These are phyloP conservation scores for Pterois miles DNA, from an alignment of 2,797 vertebrate genomes.

Conservation along the genomic window DNA sequence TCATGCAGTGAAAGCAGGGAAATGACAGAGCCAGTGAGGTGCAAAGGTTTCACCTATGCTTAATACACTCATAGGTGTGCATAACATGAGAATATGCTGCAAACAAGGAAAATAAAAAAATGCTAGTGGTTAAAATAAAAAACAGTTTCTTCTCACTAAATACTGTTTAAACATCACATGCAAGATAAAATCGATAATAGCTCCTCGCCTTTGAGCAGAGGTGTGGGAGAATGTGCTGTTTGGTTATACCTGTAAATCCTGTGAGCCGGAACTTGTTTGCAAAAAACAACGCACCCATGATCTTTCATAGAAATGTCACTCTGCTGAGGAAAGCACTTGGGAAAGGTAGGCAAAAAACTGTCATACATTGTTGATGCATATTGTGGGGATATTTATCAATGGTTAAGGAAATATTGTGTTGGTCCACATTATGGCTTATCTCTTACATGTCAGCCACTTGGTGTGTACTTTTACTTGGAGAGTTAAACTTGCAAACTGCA, in stretches of 20 bases:
- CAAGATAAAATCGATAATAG: neutral
- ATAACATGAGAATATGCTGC: neutral
- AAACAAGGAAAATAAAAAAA: neutral
- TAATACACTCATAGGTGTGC: neutral
- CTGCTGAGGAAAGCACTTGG: neutral
- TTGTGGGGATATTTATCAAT: neutral
- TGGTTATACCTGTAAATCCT: conserved; percentile 23
- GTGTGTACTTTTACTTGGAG: neutral
- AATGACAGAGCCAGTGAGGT: neutral
- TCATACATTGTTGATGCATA: neutral
- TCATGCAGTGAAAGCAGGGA: neutral
- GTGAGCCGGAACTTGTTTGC: neutral
- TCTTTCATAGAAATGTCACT: neutral
- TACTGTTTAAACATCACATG: neutral
- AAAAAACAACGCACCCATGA: neutral
- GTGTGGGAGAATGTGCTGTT: neutral
- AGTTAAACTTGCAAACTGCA: neutral
- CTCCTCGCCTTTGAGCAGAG: neutral
- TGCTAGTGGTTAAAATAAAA: no score
- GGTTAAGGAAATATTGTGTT: neutral
- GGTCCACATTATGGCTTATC: neutral
- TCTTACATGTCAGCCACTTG: neutral
- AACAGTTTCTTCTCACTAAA: neutral
- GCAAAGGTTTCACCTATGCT: neutral
- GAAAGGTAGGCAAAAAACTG: conserved; percentile 28